Percentiles rank a stretch among this genome's conserved stretches.
These are phyloP conservation scores for Watsonalla binaria DNA, from an alignment of 2,888 invertebrate species.

Conservation along the genomic window DNA sequence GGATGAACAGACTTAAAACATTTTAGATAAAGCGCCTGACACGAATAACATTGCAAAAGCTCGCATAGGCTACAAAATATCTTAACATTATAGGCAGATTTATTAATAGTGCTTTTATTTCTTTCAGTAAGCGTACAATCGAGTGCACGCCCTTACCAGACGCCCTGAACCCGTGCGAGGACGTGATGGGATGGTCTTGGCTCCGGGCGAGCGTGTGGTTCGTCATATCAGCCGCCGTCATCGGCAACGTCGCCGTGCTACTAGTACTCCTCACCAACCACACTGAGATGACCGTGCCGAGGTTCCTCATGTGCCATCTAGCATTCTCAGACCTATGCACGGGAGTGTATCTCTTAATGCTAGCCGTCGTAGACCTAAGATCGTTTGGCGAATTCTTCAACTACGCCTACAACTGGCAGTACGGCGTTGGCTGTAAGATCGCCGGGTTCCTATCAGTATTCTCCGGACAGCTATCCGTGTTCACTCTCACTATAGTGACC, in stretches of 20 bases:
- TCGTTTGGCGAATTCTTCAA: slow-evolving; percentile 94
- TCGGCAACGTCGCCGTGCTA: slow-evolving; percentile 91
- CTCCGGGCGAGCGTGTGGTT: slow-evolving; percentile 91
- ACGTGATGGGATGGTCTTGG: slow-evolving; percentile 91
- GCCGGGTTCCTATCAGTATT: slow-evolving; percentile 94
- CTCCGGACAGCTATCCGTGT: slow-evolving; percentile 91
- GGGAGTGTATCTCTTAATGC: slow-evolving; percentile 89
- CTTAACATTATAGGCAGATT: too few relatives aligned
- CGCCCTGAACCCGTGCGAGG: slow-evolving; percentile 92
- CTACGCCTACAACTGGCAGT: slow-evolving; percentile 94
- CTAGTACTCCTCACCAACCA: slow-evolving; percentile 84
- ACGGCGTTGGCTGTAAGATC: slow-evolving; percentile 87
- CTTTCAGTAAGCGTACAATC: slow-evolving; percentile 61
- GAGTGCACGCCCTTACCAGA: slow-evolving; percentile 87
- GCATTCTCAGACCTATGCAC: slow-evolving; percentile 94
- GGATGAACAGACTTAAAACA: too few relatives aligned
- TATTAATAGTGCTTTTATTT: not conserved
- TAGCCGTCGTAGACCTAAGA: slow-evolving; percentile 90
- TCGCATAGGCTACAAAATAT: too few relatives aligned
- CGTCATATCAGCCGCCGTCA: slow-evolving; percentile 88
- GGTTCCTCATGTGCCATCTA: slow-evolving; percentile 82
- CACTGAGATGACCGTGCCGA: slow-evolving; percentile 61
- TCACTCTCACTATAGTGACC: slow-evolving; percentile 91
- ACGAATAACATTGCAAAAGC: too few relatives aligned
- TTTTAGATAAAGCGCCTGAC: too few relatives aligned